Base-by-base conservation (phyloP, 2,888 invertebrate species). In the Hemithea aestivaria region DNA sequence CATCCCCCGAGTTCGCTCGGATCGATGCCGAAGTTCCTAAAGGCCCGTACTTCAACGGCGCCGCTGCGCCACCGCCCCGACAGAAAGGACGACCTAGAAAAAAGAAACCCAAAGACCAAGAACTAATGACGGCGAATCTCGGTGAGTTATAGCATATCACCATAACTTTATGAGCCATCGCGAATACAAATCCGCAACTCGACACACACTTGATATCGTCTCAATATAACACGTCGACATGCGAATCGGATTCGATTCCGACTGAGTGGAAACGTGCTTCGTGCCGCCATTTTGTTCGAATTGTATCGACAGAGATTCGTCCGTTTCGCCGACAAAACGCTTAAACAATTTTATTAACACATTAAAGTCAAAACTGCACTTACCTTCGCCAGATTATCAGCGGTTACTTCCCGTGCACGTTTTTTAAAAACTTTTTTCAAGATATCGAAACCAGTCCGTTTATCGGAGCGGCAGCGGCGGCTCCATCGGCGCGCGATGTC, bases 1-100 rank as follows among this genome's bases (percentile, higher is more conserved):
- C 88, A 47, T 90, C 88, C 58, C 90, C 82, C 68, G 90, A 79
- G 72, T 90, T 81, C 81, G 81, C 63, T 72, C 89, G 81, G 74
- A 88, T 73, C 37, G 87, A 80, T 40, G 69, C 69, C 29, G 84
- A 79, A 58, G 76, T 79, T 64, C 76, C 83, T 79, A 89, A 85
- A 76, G 89, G 74, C 54, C 73, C 87, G 31, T 90, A 89, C 70
- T 90, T 89, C 72, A 90, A 90, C 57, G 90, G 90, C 6, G 79
- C 85, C 36, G 46, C 82, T 5, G 79, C 81, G 23, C 84, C 87
- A 31, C 90, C 91, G n/a, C 94, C 96, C 4, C 89, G 96, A 58
- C 96, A 96, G 79, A 97, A 97, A 89, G 97, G 97, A 6, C 89
- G 97, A 54, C 97, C 97, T 21, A 89, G 97, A 71, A 97, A 97